These are phyloP conservation scores for Neodon shergylaensis DNA, from an alignment of 2,113 vertebrate genomes.

Conservation along the genomic window DNA sequence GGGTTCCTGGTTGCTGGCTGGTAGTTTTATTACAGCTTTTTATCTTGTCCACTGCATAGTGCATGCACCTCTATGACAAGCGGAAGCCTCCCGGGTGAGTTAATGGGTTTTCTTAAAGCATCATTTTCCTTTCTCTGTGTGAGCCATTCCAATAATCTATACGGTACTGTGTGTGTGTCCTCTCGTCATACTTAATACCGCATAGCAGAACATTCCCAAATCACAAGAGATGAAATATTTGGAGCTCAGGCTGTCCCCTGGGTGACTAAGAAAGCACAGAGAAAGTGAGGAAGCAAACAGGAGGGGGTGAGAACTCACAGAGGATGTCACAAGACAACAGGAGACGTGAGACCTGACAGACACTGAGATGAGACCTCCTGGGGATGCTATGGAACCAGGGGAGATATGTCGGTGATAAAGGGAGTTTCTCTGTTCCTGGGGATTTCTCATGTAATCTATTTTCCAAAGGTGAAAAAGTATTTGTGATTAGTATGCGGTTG, in stretches of 20 bases:
- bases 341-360: conserved; percentile 24
- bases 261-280: conserved; percentile 39
- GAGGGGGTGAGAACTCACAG: not conserved
- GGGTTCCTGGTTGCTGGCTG: not conserved
- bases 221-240: conserved; percentile 31
- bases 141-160: not conserved
- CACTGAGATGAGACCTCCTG: conserved; percentile 28
- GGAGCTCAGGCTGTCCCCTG: not conserved
- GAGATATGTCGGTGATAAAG: conserved; percentile 67
- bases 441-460: conserved; percentile 53
- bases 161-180: not conserved
- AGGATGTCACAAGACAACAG: conserved; percentile 37
- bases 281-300: conserved; percentile 34
- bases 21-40: conserved; percentile 45
- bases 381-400: not conserved
- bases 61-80: not conserved
- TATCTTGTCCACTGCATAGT: not conserved
- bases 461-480: conserved; percentile 56
- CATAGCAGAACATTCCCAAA: conserved; percentile 25
- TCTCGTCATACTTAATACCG: not conserved
- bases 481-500: conserved; percentile 20
- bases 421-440: conserved; percentile 9
- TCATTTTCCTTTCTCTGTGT: conserved; percentile 32
- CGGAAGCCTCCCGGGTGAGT: conserved; percentile 13
- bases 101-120: conserved; percentile 32